phyloP scores from a whole-genome alignment of 2,113 vertebrate genomes.

The Clarias magur region DNA sequence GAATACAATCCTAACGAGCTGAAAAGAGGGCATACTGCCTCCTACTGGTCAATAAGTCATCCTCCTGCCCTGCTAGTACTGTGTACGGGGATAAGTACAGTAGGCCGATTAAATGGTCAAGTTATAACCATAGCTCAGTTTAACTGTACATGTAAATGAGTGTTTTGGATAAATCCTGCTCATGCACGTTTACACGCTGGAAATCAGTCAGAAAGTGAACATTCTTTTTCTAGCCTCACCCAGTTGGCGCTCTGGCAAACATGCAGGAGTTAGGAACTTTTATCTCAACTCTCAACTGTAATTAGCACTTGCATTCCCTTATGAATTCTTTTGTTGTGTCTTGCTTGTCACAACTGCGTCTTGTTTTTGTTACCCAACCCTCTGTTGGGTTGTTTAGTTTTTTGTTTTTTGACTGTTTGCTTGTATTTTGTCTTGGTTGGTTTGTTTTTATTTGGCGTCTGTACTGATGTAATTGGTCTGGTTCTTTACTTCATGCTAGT shows the following conservation, averaged over 20 bases:
- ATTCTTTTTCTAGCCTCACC: not conserved
- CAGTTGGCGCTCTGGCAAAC: not conserved
- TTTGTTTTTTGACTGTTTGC: not conserved
- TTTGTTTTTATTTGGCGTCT: not conserved
- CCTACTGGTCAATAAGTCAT: no score
- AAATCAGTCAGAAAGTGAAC: not conserved
- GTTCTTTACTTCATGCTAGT: not conserved
- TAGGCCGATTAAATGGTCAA: no score
- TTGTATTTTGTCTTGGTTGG: not conserved
- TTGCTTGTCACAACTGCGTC: not conserved
- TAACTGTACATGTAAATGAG: no score
- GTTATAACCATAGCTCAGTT: no score
- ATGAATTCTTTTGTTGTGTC: slow-evolving; percentile 20
- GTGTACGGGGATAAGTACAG: no score
- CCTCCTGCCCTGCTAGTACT: no score
- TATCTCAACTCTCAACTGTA: not conserved
- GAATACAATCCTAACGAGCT: no score
- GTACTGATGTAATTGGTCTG: not conserved
- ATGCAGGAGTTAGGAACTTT: not conserved
- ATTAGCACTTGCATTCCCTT: slow-evolving; percentile 15
- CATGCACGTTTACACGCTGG: not conserved
- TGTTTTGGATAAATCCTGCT: not conserved
- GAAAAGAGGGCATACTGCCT: no score
- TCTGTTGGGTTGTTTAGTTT: no score
- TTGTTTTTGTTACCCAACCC: not conserved